Base-by-base conservation (phyloP, 2,113 vertebrate genomes). In the Eublepharis macularius region DNA sequence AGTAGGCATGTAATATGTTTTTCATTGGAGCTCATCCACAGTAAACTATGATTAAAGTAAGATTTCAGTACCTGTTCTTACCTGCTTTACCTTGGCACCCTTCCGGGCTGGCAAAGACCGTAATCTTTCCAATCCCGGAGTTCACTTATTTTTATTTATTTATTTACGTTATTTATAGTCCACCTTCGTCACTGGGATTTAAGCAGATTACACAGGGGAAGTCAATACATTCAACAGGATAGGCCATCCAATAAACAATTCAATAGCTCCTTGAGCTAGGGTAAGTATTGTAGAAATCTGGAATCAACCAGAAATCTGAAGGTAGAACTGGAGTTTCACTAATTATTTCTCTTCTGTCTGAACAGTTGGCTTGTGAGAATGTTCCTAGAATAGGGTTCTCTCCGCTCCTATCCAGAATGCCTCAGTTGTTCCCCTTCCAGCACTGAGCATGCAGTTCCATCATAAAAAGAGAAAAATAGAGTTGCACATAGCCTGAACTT, bases 1-100 rank as follows among this genome's bases (percentile, higher is more conserved):
- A 80, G 76, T 69, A 85, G 17, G 54, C 47, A 66, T 41, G 41
- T 78, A 70, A 29, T 70, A 72, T 54, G 16, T 51, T 86, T 86
- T 60, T 49, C 54, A 47, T 80, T 80, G 77, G 54, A 10, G 24
- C n/a, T 57, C 43, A 63, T n/a, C 21, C 21, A 36, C 16, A 85
- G 57, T 36, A 26, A 74, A 39, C 63, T 17, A 10, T 19, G 26
- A 80, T 39, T 4, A 60, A 32, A 49, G 39, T 16, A 43, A 57
- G 21, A 12, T 63, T 63, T 63, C 39, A 24, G 32, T 34, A 32
- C 32, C 34, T 74, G 39, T 45, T 13, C 60, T 5, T 66, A 16
- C 32, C 49, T 69, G 65, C 26, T 70, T 45, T 19, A 70, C 19
- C 19, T 26, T 34, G n/a, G 29, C 39, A 8, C 47, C 34, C 39